Evolutionary conservation across 1,140 invertebrate genomes (phyloP), one percentile per base, ranked within the genome.

Genomic region (Oryctes rhinoceros): DNA sequence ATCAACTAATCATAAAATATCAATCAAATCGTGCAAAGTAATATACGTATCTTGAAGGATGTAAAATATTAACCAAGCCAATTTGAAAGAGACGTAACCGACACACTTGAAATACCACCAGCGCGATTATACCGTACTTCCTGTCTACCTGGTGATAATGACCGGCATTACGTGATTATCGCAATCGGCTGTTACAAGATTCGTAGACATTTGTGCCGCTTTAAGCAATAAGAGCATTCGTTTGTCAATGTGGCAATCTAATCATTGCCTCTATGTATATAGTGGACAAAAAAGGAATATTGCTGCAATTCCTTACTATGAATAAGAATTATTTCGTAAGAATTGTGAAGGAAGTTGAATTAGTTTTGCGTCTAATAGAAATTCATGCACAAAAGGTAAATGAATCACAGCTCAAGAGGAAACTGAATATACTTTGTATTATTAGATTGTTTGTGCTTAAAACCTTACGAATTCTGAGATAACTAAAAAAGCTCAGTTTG

Each of bases 141-240:
- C 53, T 59, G 53, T 18, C 13, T n/a, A 18, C 53, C 18, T 59
- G 15, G 53, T 59, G 53, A 59, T 59, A 59, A 59, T 59, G 53
- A 59, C 53, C 53, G 53, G 53, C 18, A 18, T 59, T 59, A 59
- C 53, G 53, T 59, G 15, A 59, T 59, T 59, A 59, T 59, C 13
- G 39, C 39, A 44, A 44, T 44, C 39, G 9, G 39, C 5, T n/a
- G 53, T 18, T 18, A 18, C 18, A 59, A 18, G 15, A n/a, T 18
- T 15, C 18, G 6, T 59, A 59, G 15, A 59, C 53, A 59, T 59
- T 59, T n/a, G n/a, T 4, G 18, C n/a, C n/a, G 6, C 18, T n/a
- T 59, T 59, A 18, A 59, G 53, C 13, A 18, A 18, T 7, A 18
- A 59, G 18, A 59, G 53, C 53, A 59, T 18, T 18, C n/a, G 7